Conservation (phyloP, 2,888 invertebrate genomes). For the Agriopis aurantiaria region DNA sequence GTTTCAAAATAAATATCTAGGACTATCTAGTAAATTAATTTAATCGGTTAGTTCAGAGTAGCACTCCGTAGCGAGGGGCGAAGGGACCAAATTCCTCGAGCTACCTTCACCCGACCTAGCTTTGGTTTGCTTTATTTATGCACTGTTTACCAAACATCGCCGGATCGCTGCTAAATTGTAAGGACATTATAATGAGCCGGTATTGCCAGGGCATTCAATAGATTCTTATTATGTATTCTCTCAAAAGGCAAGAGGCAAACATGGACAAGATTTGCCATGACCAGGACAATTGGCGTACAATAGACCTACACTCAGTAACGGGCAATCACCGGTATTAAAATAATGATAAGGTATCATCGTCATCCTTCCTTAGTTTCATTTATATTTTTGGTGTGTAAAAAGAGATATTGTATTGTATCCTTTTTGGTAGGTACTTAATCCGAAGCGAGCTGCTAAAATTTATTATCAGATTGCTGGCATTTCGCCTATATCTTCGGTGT, state of each 20-base stretch:
- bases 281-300: no score
- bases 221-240: not conserved
- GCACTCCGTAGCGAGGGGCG: conserved; percentile 51
- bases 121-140: conserved; percentile 57
- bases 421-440: no score
- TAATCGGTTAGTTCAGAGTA: conserved; percentile 26
- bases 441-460: no score
- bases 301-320: no score
- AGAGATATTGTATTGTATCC: no score
- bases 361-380: no score
- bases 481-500: no score
- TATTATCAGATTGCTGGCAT: no score
- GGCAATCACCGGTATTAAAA: no score
- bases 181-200: conserved; percentile 27
- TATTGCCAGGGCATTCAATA: not conserved
- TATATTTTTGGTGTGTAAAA: no score
- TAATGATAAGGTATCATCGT: no score
- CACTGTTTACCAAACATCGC: conserved; percentile 40
- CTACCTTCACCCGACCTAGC: conserved; percentile 78
- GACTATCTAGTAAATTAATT: not conserved
- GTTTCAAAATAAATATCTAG: no score
- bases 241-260: not conserved
- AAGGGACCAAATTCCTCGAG: conserved; percentile 65
- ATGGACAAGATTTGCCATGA: not conserved
- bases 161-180: conserved; percentile 20